These are phyloP conservation scores for Eueremaeus valkanovi DNA, from an alignment of 2,888 invertebrate species.

Conservation along the genomic window DNA sequence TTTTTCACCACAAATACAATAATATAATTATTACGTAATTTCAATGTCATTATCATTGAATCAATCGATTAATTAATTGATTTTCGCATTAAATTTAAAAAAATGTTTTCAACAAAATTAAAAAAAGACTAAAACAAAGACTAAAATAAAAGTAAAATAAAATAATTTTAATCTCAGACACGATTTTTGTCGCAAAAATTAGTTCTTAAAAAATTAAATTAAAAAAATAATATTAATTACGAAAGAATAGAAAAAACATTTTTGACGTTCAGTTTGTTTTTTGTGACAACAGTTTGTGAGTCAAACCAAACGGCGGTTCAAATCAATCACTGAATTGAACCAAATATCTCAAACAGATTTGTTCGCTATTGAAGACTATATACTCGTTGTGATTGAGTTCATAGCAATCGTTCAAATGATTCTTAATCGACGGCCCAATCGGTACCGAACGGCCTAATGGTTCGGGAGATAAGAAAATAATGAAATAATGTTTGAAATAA, in stretches of 20 bases:
- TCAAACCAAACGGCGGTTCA: background rate
- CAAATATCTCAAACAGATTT: constrained; percentile 48
- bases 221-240: background rate
- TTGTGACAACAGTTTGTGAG: background rate
- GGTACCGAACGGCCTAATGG: constrained; percentile 47
- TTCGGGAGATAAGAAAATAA: background rate
- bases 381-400: constrained; percentile 47
- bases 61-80: background rate
- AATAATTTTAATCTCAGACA: background rate
- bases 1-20: constrained; percentile 15
- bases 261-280: too few species aligned
- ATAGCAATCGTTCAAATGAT: constrained; percentile 42
- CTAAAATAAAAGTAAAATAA: background rate
- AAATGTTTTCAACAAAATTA: background rate
- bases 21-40: background rate
- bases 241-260: too few species aligned
- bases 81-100: background rate
- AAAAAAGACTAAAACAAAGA: background rate
- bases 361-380: constrained; percentile 47
- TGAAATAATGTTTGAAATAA: background rate
- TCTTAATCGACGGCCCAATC: constrained; percentile 44
- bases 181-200: background rate
- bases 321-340: constrained; percentile 42
- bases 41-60: background rate
- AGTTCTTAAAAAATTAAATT: background rate